Percentiles rank a stretch among this genome's conserved stretches.
Conservation (phyloP, 2,888 invertebrate species). For the Philaethria dido region DNA sequence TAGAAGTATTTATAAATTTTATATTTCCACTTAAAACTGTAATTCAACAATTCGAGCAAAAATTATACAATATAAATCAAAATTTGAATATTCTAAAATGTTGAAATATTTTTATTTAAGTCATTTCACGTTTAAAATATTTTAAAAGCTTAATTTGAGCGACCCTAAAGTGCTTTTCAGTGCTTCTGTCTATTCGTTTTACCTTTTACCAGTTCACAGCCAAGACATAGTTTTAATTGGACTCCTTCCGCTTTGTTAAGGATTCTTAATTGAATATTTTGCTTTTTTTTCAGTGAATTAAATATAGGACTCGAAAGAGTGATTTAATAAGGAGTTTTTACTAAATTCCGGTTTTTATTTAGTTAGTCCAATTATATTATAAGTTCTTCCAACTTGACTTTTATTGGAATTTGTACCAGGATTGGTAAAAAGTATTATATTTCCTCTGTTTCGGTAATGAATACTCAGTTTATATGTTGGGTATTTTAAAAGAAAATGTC, state of each 20-base stretch:
- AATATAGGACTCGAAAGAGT: constrained; percentile 52
- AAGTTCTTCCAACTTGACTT: background rate
- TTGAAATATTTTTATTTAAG: constrained; percentile 45
- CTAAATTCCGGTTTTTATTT: background rate
- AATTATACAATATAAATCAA: background rate
- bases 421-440: background rate
- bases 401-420: background rate
- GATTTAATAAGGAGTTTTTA: constrained; percentile 42
- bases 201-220: constrained; percentile 58
- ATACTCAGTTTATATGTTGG: too few relatives aligned
- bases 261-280: constrained; percentile 67
- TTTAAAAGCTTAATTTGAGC: constrained; percentile 63
- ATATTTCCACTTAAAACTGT: too few relatives aligned
- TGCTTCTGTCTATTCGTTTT: constrained; percentile 62
- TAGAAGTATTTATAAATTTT: too few relatives aligned
- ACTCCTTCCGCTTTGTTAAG: constrained; percentile 66
- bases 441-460: too few relatives aligned
- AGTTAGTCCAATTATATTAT: background rate
- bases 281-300: constrained; percentile 57
- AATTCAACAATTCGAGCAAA: background rate
- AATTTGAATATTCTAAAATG: background rate
- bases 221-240: constrained; percentile 77
- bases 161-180: constrained; percentile 64
- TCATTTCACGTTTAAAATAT: constrained; percentile 55
- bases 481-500: too few relatives aligned